Conservation (phyloP, 2,888 invertebrate genomes). For the Aphidius colemani region DNA sequence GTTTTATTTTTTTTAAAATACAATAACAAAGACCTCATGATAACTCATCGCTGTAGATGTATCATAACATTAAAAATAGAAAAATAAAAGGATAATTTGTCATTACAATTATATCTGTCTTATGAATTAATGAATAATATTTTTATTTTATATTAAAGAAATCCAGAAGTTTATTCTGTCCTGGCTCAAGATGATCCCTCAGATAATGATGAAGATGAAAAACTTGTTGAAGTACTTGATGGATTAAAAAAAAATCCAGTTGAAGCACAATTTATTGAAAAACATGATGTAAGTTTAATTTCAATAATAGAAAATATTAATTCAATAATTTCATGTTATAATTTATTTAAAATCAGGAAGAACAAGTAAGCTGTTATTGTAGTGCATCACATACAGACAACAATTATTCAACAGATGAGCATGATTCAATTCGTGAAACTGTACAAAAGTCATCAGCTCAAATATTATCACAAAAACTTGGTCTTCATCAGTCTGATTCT, state of each 20-base stretch:
- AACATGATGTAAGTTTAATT: slow-evolving; percentile 49
- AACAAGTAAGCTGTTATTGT: slow-evolving; percentile 70
- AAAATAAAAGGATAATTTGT: not conserved
- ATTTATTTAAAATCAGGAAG: slow-evolving; percentile 48
- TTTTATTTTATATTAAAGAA: slow-evolving; percentile 38
- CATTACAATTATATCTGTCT: slow-evolving; percentile 23
- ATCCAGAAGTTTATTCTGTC: slow-evolving; percentile 49
- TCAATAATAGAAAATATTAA: not conserved
- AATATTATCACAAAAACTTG: slow-evolving; percentile 51
- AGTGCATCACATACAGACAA: slow-evolving; percentile 79
- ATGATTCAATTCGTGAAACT: slow-evolving; percentile 67
- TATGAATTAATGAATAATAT: slow-evolving; percentile 18
- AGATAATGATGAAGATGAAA: slow-evolving; percentile 49
- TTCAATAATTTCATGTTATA: not conserved
- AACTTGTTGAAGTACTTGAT: slow-evolving; percentile 51
- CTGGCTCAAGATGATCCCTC: slow-evolving; percentile 61
- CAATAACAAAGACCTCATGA: too few relatives aligned
- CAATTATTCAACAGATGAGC: slow-evolving; percentile 75
- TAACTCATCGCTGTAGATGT: not conserved
- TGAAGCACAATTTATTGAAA: slow-evolving; percentile 50
- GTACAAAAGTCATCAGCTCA: slow-evolving; percentile 53
- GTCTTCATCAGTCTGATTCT: slow-evolving; percentile 73
- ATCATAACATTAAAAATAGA: too few relatives aligned
- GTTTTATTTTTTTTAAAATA: too few relatives aligned
- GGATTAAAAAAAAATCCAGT: slow-evolving; percentile 45